phyloP scores from a whole-genome alignment of 2,888 invertebrate species.

The Celastrina argiolus region DNA sequence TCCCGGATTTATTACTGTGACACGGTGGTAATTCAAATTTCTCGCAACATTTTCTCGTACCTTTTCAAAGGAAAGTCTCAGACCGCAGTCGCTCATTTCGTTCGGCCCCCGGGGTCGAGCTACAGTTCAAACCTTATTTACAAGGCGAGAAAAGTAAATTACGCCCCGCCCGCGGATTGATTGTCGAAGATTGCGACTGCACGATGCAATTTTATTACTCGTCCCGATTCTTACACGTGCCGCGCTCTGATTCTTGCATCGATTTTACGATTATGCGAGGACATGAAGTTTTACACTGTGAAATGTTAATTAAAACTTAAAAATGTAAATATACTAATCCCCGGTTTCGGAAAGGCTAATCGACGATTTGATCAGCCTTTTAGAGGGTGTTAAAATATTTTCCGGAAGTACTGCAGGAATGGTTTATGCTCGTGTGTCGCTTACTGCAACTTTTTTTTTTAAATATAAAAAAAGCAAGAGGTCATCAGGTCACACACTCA shows the following conservation, averaged over 20 bases:
- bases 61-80: slow-evolving; percentile 19
- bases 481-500: no score
- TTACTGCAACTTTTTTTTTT: no score
- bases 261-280: not conserved
- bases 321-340: no score
- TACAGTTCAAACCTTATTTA: slow-evolving; percentile 48
- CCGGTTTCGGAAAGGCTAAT: no score
- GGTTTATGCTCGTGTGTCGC: no score
- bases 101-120: slow-evolving; percentile 33
- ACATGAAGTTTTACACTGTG: no score
- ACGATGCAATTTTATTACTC: slow-evolving; percentile 48
- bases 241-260: not conserved
- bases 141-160: slow-evolving; percentile 64
- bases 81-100: slow-evolving; percentile 34
- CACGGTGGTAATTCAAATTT: slow-evolving; percentile 21
- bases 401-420: no score
- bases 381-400: no score
- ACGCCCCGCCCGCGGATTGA: slow-evolving; percentile 57
- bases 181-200: slow-evolving; percentile 55
- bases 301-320: no score
- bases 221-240: not conserved
- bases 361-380: no score
- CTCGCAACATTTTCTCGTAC: slow-evolving; percentile 23
- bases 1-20: slow-evolving; percentile 18
- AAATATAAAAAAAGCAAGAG: no score